Base-by-base conservation (phyloP, 30 jellyfish, hydroid and myxozoan genomes). In the Aurelia sp. region DNA sequence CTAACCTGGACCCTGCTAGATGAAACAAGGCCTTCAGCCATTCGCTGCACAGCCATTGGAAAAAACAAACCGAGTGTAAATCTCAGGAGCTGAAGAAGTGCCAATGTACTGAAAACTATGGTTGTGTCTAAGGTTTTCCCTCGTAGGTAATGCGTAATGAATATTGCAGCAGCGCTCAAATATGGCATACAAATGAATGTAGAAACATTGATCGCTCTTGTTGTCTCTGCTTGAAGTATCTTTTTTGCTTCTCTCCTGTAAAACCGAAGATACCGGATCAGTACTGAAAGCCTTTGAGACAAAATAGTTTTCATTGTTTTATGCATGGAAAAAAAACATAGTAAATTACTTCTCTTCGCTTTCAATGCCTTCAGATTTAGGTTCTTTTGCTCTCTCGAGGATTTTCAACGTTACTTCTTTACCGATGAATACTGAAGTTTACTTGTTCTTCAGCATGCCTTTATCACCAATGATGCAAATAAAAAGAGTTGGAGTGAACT, bases 1-100 rank as follows among this genome's bases (percentile, higher is more conserved):
- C 85, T 8, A 41, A 91, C 97, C 96, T 76, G 92, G 17, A 91
- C 80, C 58, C 97, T 78, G 48, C 27, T 58, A 16, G 83, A 78
- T 13, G 90, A 72, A 3, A 73, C 76, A 58, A 63, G 17, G n/a
- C 88, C 88, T 67, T 91, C 97, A 5, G 89, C 80, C 63, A 69
- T 1, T 11, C 5, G n/a, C 52, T 83, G 95, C 22, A 91, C 83
- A 69, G 74, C 89, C 24, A 67, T 9, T 17, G 97, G 87, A 55
- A 91, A 57, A 21, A 76, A 83, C 63, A 73, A 51, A 27, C 55
- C 80, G 35, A 84, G 15, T 0, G 72, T 30, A 55, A 68, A 66
- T 62, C 95, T 41, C 15, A 77, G 55, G 22, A 72, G 67, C 35
- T 81, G 89, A 18, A 84, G 64, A n/a, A 82, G 64, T 47, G 97